phyloP scores from a whole-genome alignment of 2,797 vertebrate genomes.

The Siniperca scherzeri region DNA sequence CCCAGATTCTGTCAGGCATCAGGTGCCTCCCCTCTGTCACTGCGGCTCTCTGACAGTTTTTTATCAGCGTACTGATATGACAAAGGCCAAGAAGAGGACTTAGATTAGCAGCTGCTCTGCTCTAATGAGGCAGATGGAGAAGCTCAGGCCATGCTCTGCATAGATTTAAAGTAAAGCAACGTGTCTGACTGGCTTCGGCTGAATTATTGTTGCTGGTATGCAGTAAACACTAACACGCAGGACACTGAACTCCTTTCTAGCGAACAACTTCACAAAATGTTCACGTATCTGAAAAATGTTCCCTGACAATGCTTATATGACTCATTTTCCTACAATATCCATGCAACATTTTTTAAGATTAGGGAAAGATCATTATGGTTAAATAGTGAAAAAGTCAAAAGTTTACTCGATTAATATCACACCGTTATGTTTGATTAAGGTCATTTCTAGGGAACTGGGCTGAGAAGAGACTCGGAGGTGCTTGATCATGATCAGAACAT shows the following conservation, averaged over 20 bases:
- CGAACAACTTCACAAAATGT: background rate
- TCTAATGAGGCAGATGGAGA: slow-evolving; percentile 32
- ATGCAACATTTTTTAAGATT: background rate
- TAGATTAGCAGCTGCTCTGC: slow-evolving; percentile 18
- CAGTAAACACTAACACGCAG: slow-evolving; percentile 23
- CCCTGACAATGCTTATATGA: background rate
- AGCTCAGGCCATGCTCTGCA: slow-evolving; percentile 3
- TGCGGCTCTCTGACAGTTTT: background rate
- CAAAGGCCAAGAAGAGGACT: background rate
- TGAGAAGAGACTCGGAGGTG: background rate
- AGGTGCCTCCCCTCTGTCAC: slow-evolving; percentile 1
- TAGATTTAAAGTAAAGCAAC: slow-evolving; percentile 9
- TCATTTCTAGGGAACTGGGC: background rate
- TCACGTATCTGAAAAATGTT: background rate
- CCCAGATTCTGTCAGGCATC: background rate
- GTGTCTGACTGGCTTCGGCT: background rate
- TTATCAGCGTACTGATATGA: slow-evolving; percentile 7
- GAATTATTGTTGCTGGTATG: slow-evolving; percentile 15
- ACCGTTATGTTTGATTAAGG: background rate
- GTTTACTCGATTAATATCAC: background rate
- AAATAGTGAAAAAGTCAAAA: background rate
- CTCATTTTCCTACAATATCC: background rate
- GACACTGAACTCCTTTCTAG: slow-evolving; percentile 28
- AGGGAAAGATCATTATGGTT: background rate
- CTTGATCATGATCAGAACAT: background rate